Evolutionary conservation across 2,113 vertebrate genomes (phyloP).

Genomic region (Lophura nycthemera): DNA sequence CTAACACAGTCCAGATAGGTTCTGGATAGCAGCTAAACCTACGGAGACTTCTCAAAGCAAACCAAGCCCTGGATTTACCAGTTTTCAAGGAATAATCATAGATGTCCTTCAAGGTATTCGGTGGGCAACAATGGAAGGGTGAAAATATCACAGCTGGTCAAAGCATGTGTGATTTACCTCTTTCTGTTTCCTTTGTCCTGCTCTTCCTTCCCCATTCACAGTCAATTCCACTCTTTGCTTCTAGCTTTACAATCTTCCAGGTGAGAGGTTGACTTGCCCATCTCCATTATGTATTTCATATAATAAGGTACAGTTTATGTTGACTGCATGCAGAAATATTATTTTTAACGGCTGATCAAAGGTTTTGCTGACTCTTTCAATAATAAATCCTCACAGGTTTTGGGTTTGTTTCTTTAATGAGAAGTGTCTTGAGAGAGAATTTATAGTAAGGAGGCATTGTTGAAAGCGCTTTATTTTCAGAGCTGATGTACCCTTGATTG

Average conservation of each 20-base stretch:
- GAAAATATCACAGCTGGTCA: background rate
- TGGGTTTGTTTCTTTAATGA: background rate
- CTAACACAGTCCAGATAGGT: background rate
- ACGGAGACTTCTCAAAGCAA: constrained; percentile 18
- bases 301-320: background rate
- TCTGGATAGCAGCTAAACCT: constrained; percentile 33
- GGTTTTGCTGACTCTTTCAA: background rate
- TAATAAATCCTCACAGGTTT: background rate
- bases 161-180: background rate
- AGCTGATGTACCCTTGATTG: background rate
- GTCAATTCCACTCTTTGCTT: background rate
- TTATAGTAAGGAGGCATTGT: background rate
- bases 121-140: fast-evolving
- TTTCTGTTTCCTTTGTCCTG: background rate
- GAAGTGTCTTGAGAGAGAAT: background rate
- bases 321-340: background rate
- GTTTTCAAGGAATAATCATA: background rate
- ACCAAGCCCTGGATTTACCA: background rate
- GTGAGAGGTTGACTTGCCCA: background rate
- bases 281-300: background rate
- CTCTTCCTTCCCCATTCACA: background rate
- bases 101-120: background rate
- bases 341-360: background rate
- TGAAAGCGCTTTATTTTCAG: constrained; percentile 36
- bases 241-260: background rate